phyloP scores from a whole-genome alignment of 2,113 vertebrate genomes.

The Nibea albiflora region DNA sequence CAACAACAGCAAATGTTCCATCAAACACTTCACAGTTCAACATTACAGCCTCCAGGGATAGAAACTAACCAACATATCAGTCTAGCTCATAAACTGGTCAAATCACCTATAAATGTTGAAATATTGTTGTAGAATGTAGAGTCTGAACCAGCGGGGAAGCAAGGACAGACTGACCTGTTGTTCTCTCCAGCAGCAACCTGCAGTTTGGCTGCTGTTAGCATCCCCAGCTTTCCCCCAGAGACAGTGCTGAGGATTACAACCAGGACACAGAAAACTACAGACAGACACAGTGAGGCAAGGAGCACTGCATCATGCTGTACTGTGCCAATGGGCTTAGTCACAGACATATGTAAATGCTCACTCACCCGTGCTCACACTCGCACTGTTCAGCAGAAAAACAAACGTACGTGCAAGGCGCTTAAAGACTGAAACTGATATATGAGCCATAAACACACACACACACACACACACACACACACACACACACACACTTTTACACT shows the following conservation, averaged over 20 bases:
- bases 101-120: not conserved
- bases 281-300: slow-evolving; percentile 10
- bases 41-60: not conserved
- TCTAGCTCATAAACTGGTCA: not conserved
- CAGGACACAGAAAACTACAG: slow-evolving; percentile 47
- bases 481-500: slow-evolving; percentile 1
- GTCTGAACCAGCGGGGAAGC: slow-evolving; percentile 7
- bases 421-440: not conserved
- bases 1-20: not conserved
- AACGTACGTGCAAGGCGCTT: not conserved
- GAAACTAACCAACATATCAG: not conserved
- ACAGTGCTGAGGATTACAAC: slow-evolving; percentile 58
- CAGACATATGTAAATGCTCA: slow-evolving; percentile 43
- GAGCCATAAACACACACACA: not conserved
- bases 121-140: not conserved
- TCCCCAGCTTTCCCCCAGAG: slow-evolving; percentile 20
- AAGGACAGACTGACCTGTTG: slow-evolving; percentile 55
- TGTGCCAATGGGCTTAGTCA: slow-evolving; percentile 57
- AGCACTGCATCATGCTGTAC: slow-evolving; percentile 39
- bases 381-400: slow-evolving; percentile 31
- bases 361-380: slow-evolving; percentile 20
- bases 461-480: slow-evolving; percentile 23
- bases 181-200: slow-evolving; percentile 49
- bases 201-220: slow-evolving; percentile 58
- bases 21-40: not conserved